phyloP scores from a whole-genome alignment of 2,888 invertebrate species.

The Erebia epiphron region DNA sequence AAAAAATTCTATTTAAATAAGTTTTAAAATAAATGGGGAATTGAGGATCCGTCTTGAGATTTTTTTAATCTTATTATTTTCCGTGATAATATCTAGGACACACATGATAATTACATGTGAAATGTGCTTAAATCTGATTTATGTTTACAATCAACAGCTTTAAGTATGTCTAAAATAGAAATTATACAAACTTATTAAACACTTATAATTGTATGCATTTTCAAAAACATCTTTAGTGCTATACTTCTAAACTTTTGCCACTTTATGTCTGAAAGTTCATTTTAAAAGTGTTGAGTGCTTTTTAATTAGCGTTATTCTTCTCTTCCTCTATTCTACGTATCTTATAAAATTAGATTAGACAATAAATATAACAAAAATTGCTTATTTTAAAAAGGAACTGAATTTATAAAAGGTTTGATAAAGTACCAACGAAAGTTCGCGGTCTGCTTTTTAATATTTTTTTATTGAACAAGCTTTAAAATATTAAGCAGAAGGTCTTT shows the following conservation, averaged over 20 bases:
- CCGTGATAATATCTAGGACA: no score
- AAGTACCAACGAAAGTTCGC: neutral
- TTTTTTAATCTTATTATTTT: no score
- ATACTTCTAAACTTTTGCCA: constrained; percentile 23
- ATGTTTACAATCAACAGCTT: neutral
- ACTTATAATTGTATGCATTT: constrained; percentile 7
- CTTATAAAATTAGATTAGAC: constrained; percentile 12
- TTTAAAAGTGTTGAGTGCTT: constrained; percentile 27
- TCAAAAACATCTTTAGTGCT: constrained; percentile 21
- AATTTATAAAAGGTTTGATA: neutral
- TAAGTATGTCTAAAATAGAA: constrained; percentile 4
- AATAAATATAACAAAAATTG: constrained; percentile 11
- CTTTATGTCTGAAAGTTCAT: constrained; percentile 23
- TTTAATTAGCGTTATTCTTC: constrained; percentile 25
- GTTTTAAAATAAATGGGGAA: no score
- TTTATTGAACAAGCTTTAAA: neutral
- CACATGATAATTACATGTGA: no score
- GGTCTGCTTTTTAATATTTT: neutral
- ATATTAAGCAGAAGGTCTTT: neutral
- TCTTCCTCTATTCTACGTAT: constrained; percentile 10
- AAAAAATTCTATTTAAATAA: no score
- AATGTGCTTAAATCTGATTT: no score
- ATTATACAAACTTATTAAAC: constrained; percentile 5
- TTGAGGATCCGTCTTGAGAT: no score
- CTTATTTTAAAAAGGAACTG: neutral